These are phyloP conservation scores for Petrocephalus sullivani DNA, from an alignment of 2,797 vertebrate genomes.

Conservation along the genomic window DNA sequence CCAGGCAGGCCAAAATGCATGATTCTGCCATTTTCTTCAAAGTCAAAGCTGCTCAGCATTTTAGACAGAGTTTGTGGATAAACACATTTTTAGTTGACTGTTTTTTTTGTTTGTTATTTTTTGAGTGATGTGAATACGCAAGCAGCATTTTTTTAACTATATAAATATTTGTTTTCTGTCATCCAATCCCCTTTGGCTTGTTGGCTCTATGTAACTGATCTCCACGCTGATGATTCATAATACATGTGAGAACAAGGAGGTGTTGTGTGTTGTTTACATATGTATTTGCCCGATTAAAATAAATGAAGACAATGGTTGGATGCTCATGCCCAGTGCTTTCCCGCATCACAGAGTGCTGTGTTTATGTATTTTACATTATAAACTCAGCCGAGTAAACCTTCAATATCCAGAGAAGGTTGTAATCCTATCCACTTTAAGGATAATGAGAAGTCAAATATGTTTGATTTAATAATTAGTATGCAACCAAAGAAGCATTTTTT, in stretches of 20 bases:
- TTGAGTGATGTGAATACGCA: background rate
- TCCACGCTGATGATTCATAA: background rate
- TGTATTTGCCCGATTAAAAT: background rate
- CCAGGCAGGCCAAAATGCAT: background rate
- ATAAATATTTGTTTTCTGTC: background rate
- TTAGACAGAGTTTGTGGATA: background rate
- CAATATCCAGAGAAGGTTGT: background rate
- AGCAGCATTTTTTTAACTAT: background rate
- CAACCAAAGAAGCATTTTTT: background rate
- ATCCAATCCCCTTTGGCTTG: background rate
- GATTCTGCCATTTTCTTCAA: background rate
- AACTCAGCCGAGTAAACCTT: background rate
- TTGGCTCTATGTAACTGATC: background rate
- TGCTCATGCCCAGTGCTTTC: background rate
- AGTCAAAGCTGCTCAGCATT: background rate
- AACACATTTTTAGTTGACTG: background rate
- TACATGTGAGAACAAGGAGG: background rate
- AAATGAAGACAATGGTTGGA: conserved; percentile 34
- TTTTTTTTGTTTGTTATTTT: background rate
- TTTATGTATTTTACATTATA: background rate
- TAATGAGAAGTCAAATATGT: too few species aligned
- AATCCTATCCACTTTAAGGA: background rate
- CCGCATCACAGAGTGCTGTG: background rate
- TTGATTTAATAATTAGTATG: too few species aligned
- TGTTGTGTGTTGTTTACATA: background rate